Conservation (phyloP, 2,888 invertebrate genomes). For the Cantharis rustica region DNA sequence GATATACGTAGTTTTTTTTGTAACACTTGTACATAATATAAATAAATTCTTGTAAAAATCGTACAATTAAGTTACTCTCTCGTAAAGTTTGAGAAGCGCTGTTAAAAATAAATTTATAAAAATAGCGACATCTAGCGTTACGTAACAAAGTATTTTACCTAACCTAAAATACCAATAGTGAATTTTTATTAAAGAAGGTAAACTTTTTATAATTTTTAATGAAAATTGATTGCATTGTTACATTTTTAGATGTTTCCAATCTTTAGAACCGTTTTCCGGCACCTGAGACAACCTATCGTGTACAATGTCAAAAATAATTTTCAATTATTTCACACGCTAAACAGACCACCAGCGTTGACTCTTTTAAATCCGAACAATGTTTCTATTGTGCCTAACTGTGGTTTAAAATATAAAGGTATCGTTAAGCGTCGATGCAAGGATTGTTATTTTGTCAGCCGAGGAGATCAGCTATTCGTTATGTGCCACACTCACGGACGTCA, state of each 20-base stretch:
- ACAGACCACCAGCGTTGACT: not conserved
- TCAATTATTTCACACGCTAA: not conserved
- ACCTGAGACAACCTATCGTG: not conserved
- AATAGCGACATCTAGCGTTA: not conserved
- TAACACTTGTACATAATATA: not conserved
- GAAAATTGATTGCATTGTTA: not conserved
- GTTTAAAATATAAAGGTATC: constrained; percentile 74
- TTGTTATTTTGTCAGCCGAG: constrained; percentile 73
- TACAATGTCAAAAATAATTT: not conserved
- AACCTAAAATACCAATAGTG: not conserved
- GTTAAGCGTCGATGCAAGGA: constrained; percentile 76
- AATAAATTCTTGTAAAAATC: not conserved
- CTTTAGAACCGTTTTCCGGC: not conserved
- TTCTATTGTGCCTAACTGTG: constrained; percentile 52
- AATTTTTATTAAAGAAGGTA: not conserved
- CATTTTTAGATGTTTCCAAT: not conserved
- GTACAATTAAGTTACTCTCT: no score
- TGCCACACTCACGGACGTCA: constrained; percentile 80
- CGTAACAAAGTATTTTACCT: not conserved
- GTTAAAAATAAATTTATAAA: not conserved
- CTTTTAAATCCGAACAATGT: constrained; percentile 35
- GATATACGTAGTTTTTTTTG: not conserved
- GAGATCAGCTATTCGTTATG: constrained; percentile 71
- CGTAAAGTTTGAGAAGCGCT: not conserved
- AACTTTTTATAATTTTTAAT: not conserved